Evolutionary conservation across 2,113 vertebrate genomes (phyloP), one percentile per base, ranked within the genome.

Genomic region (Eolophus roseicapilla): DNA sequence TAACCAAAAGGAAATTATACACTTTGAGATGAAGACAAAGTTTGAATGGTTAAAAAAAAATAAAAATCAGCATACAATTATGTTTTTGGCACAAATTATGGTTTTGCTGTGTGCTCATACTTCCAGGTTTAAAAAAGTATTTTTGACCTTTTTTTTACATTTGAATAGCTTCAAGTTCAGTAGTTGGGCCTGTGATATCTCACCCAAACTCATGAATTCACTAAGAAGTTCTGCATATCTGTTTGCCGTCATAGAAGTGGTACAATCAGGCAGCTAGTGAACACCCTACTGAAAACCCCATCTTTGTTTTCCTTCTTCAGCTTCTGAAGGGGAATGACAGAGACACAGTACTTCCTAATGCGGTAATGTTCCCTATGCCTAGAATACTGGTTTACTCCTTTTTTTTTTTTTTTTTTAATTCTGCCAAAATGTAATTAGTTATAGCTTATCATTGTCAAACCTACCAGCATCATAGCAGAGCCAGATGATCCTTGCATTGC

Each of bases 231-330:
- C n/a, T 39, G 19, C 11, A 3, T 14, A 19, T 47, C 49, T 23
- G 1, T 41, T 5, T 1, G 8, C 35, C 14, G 19, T 20, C n/a
- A 6, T 1, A 14, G 59, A 24, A 29, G 20, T 2, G 10, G n/a
- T 19, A 33, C 35, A 9, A 14, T 9, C 24, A 17, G 23, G 18
- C 25, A 31, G 31, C 19, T 35, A 31, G 12, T 13, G 13, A 80
- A 23, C 20, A 14, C 25, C 19, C 33, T 12, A 31, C 23, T 2
- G 2, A 68, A 28, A 17, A 13, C 23, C 24, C 50, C 27, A 29
- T 35, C 52, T 21, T 74, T 44, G 15, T 11, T 41, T 67, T 29
- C 37, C 24, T 46, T 60, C 46, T 53, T 68, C 46, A 47, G n/a
- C 6, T 80, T 60, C 53, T 11, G 46, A n/a, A 33, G 16, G 59